Base-by-base conservation (phyloP, 2,797 vertebrate species). In the Pipistrellus nathusii region DNA sequence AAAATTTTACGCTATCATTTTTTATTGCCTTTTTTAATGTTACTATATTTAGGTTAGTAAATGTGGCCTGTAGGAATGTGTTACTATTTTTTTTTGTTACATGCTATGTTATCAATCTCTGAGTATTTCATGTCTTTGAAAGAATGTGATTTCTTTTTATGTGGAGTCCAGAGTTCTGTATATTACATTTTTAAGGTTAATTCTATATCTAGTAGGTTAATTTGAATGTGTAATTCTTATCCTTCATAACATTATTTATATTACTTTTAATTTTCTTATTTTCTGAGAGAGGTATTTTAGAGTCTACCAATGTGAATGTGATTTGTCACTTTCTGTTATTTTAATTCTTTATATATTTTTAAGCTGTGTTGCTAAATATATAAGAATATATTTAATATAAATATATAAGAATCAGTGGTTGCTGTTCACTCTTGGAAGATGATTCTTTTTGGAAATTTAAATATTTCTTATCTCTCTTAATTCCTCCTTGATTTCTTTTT, bases 241-340 rank as follows among this genome's bases (percentile, higher is more conserved):
- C 18, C 23, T 95, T 85, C 10, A 32, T 77, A 30, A 18, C 17
- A 66, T 57, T 66, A 57, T 27, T 85, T 88, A n/a, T 35, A 76
- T 88, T 90, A 55, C 80, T 68, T 94, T 75, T 72, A 81, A 62
- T 75, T 78, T 93, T 55, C 32, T 32, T 77, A 38, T 64, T 94
- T 95, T 78, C 72, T 86, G 53, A 85, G 80, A 62, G 23, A 64
- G 44, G 3, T 85, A 73, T 85, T 88, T 85, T 71, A 66, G 57
- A 81, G 15, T 81, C 53, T 78, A 18, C 46, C 15, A 83, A 8
- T 64, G 48, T 83, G 32, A 76, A 17, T 71, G 30, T 59, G 38
- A 71, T 75, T 64, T 84, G 12, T 76, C 44, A 21, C 7, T 32
- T 88, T 64, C 32, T 86, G 15, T 71, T 88, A 32, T 69, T 64